Conservation (phyloP, 2,113 vertebrate genomes). For the Pygoscelis adeliae region DNA sequence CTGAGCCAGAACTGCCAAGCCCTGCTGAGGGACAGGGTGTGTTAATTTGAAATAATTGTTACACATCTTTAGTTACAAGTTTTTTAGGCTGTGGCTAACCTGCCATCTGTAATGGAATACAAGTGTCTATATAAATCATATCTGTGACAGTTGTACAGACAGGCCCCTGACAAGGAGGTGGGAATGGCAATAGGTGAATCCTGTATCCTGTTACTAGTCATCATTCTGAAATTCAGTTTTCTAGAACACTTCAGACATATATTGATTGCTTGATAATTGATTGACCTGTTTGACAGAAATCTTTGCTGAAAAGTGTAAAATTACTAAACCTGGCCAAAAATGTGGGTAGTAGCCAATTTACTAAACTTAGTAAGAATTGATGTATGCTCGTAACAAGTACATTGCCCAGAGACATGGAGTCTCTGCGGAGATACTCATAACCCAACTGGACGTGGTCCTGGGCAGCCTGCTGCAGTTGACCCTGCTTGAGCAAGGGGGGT, state of each 20-base stretch:
- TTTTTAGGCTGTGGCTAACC: not conserved
- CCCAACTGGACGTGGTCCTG: not conserved
- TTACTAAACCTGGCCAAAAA: not conserved
- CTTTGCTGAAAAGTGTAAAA: not conserved
- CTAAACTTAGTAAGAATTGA: not conserved
- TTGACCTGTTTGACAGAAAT: not conserved
- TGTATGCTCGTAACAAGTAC: not conserved
- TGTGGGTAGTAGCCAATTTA: not conserved
- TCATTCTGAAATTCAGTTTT: not conserved
- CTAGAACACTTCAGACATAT: not conserved
- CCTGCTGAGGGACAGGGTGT: not conserved
- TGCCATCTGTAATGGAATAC: not conserved
- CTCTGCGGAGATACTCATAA: not conserved
- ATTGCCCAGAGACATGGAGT: not conserved
- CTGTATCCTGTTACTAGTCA: not conserved
- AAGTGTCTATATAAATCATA: not conserved
- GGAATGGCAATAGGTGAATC: not conserved
- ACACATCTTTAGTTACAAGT: not conserved
- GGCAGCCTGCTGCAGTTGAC: not conserved
- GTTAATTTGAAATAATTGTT: not conserved
- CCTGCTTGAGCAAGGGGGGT: not conserved
- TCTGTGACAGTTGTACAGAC: not conserved
- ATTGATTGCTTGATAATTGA: not conserved
- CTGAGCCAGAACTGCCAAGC: not conserved
- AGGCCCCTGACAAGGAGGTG: not conserved